These are phyloP conservation scores for Sorex fumeus DNA, from an alignment of 2,113 vertebrate species.

Conservation along the genomic window DNA sequence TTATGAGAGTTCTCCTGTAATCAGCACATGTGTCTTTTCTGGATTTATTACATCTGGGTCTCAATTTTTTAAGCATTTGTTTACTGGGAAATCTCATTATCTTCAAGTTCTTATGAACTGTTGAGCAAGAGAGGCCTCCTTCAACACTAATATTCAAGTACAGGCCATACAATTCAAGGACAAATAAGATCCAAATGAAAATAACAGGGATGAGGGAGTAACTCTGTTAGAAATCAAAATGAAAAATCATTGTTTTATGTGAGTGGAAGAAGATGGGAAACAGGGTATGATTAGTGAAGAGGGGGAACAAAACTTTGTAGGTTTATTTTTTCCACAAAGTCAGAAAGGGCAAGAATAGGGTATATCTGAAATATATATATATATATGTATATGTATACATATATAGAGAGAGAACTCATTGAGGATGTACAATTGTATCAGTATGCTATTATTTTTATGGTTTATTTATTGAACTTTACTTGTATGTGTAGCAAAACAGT, in stretches of 20 bases:
- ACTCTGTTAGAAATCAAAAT: constrained; percentile 52
- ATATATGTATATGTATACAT: background rate
- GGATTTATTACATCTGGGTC: constrained; percentile 7
- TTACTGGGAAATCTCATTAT: constrained; percentile 62
- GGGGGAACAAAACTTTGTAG: background rate
- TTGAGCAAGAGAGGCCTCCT: constrained; percentile 44
- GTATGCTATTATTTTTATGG: constrained; percentile 68
- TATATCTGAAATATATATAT: background rate
- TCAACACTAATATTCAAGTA: constrained; percentile 20
- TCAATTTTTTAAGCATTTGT: constrained; percentile 20
- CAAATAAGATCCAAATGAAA: constrained; percentile 43
- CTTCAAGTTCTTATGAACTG: constrained; percentile 23
- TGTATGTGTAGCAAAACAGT: constrained; percentile 5
- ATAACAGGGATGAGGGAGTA: background rate
- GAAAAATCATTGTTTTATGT: constrained; percentile 47
- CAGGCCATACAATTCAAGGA: constrained; percentile 22
- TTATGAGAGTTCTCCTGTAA: background rate
- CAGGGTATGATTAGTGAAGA: constrained; percentile 37
- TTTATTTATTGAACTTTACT: constrained; percentile 68
- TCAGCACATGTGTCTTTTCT: background rate
- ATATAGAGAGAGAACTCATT: constrained; percentile 62
- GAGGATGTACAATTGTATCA: constrained; percentile 52
- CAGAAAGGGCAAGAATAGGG: constrained; percentile 18
- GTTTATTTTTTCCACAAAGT: constrained; percentile 71
- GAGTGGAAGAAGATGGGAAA: constrained; percentile 51